Evolutionary conservation across 2,113 vertebrate genomes (phyloP).

Genomic region (Dipodomys merriami): DNA sequence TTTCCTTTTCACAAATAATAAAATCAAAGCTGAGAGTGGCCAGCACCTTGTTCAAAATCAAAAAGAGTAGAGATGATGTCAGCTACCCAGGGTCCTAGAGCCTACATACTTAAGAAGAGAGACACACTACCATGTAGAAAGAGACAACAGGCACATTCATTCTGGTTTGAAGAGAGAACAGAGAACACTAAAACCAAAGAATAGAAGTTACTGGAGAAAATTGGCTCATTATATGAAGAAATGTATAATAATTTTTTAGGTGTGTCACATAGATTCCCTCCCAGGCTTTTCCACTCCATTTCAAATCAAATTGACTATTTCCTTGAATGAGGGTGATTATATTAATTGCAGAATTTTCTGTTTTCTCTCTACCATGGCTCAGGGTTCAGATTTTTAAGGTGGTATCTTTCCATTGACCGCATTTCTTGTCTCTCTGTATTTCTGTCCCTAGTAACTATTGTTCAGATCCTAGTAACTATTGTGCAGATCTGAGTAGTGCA

Average conservation of each 20-base stretch:
- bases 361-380: slow-evolving; percentile 40
- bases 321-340: slow-evolving; percentile 57
- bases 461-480: slow-evolving; percentile 45
- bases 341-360: slow-evolving; percentile 66
- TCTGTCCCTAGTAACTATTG: slow-evolving; percentile 57
- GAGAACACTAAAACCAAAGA: neutral
- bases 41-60: slow-evolving; percentile 12
- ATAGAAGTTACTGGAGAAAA: neutral
- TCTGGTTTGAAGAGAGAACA: neutral
- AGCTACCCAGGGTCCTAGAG: neutral
- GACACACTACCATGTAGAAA: neutral
- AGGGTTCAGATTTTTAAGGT: slow-evolving; percentile 57
- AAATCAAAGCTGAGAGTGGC: neutral
- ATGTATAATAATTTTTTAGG: slow-evolving; percentile 24
- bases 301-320: slow-evolving; percentile 70
- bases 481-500: slow-evolving; percentile 32
- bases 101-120: neutral
- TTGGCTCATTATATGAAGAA: neutral
- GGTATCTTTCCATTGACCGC: neutral
- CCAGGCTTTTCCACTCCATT: slow-evolving; percentile 65
- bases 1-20: slow-evolving; percentile 37
- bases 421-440: neutral
- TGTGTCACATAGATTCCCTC: slow-evolving; percentile 52
- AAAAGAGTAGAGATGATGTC: neutral
- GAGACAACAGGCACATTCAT: too few relatives aligned